Conservation (phyloP, 2,888 invertebrate genomes). For the Orthosia cruda region DNA sequence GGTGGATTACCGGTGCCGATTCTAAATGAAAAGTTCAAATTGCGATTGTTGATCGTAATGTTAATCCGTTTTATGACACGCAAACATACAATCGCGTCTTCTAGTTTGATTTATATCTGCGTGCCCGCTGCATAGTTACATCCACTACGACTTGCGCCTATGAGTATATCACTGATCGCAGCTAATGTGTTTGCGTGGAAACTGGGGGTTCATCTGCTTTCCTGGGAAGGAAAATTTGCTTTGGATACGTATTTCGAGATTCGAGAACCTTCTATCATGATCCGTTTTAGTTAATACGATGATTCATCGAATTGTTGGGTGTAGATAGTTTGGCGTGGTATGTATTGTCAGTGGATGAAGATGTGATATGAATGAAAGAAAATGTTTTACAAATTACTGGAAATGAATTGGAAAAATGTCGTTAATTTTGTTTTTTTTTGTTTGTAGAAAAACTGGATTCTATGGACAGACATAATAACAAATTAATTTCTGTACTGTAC, state of each 20-base stretch:
- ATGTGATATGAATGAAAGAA: neutral
- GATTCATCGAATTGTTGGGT: neutral
- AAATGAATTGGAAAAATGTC: too few relatives aligned
- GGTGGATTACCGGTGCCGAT: too few relatives aligned
- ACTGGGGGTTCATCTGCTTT: constrained; percentile 52
- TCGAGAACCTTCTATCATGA: constrained; percentile 9
- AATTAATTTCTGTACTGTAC: too few relatives aligned
- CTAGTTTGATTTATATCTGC: too few relatives aligned
- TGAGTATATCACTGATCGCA: constrained; percentile 39
- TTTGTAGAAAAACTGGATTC: too few relatives aligned
- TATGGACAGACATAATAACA: too few relatives aligned
- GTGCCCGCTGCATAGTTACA: constrained; percentile 4
- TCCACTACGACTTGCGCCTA: constrained; percentile 14
- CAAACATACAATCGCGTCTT: too few relatives aligned
- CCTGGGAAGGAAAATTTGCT: constrained; percentile 48
- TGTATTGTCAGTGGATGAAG: too few relatives aligned
- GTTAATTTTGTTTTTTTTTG: neutral
- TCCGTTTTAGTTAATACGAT: constrained; percentile 2
- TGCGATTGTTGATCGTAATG: too few relatives aligned
- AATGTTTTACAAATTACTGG: neutral
- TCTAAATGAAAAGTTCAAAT: too few relatives aligned
- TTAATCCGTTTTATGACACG: too few relatives aligned
- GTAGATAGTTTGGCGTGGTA: neutral
- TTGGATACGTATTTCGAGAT: constrained; percentile 30
- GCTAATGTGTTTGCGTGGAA: constrained; percentile 54